Percentiles rank a stretch among this genome's conserved stretches.
Conservation (phyloP, 2,888 invertebrate species). For the Metacarcinus magister region DNA sequence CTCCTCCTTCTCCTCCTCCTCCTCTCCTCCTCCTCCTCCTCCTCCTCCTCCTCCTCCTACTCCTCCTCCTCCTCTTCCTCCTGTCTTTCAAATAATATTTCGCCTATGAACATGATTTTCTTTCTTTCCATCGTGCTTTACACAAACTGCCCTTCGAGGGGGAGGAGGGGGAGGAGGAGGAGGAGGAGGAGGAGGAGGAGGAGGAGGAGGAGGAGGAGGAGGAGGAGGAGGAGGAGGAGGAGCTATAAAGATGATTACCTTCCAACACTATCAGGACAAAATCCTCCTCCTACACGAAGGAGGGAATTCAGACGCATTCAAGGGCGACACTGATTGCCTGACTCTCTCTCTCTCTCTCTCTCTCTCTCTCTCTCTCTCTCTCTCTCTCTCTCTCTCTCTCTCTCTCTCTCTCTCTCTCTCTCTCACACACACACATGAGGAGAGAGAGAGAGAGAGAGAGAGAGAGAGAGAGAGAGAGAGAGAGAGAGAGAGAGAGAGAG, state of each 20-base stretch:
- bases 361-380: conserved; percentile 26
- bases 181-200: not conserved
- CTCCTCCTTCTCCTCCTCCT: no score
- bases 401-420: conserved; percentile 26
- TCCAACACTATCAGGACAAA: not conserved
- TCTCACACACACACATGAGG: not conserved
- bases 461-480: conserved; percentile 31
- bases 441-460: not conserved
- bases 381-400: conserved; percentile 26
- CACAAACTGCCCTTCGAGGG: not conserved
- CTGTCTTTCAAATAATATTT: no score
- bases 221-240: conserved; percentile 12
- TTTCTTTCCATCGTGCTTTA: no score
- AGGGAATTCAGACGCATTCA: not conserved
- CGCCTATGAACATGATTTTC: no score
- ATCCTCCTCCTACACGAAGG: not conserved
- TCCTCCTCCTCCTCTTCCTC: no score
- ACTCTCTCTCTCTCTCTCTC: not conserved
- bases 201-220: not conserved
- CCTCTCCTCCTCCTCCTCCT: no score
- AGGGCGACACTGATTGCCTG: not conserved
- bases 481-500: conserved; percentile 48
- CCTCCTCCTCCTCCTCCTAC: no score
- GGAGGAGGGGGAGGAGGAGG: not conserved
- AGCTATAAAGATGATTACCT: not conserved